These are phyloP conservation scores for Imbricaverruca yamaguchii DNA, from an alignment of 2,888 invertebrate species.

Conservation along the genomic window DNA sequence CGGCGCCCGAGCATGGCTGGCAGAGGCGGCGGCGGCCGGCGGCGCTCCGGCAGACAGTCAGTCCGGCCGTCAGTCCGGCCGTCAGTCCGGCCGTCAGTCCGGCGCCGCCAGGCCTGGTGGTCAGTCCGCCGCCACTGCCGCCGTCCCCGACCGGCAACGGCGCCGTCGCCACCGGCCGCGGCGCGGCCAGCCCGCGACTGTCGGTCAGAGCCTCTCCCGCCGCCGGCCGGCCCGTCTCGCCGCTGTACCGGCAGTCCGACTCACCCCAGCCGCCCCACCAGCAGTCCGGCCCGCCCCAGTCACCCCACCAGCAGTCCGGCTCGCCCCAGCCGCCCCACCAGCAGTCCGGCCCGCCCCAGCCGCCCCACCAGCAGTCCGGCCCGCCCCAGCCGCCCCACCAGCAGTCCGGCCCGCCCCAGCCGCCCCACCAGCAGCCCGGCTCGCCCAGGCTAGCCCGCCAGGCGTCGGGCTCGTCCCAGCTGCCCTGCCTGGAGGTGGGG, in stretches of 20 bases:
- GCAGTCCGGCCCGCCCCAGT: too few relatives aligned
- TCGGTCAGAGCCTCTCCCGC: background rate
- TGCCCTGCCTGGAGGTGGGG: too few relatives aligned
- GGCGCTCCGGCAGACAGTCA: background rate
- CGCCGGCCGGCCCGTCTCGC: conserved; percentile 21
- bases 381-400: too few relatives aligned
- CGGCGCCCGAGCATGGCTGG: background rate
- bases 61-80: background rate
- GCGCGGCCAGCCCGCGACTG: background rate
- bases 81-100: background rate
- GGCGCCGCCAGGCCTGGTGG: too few relatives aligned
- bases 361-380: too few relatives aligned
- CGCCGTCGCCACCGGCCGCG: background rate
- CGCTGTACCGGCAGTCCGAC: conserved; percentile 21
- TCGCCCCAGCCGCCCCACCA: too few relatives aligned
- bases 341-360: too few relatives aligned
- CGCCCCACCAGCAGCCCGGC: background rate
- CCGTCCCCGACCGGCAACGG: background rate
- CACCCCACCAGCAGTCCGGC: too few relatives aligned
- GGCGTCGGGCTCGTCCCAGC: too few relatives aligned
- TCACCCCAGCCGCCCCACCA: too few relatives aligned
- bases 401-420: too few relatives aligned
- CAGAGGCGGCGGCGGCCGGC: background rate
- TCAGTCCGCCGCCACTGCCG: background rate
- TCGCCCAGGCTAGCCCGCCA: too few relatives aligned